Conservation (phyloP, 1,140 invertebrate species). For the Anastrepha obliqua region DNA sequence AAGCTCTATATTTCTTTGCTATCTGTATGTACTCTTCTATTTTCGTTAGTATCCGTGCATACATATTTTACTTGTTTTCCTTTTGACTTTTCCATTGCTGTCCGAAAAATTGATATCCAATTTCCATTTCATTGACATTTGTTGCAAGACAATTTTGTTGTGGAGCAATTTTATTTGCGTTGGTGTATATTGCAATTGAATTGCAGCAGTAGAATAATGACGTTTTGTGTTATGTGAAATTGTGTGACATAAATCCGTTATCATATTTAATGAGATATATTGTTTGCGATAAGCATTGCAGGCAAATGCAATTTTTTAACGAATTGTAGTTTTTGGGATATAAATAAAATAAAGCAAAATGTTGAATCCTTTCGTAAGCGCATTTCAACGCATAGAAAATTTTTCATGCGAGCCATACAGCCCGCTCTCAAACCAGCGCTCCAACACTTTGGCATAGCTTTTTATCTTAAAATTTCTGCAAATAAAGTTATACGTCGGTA, state of each 20-base stretch:
- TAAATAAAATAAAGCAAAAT: too few relatives aligned
- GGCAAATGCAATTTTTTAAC: conserved; percentile 30
- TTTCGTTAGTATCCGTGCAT: conserved; percentile 28
- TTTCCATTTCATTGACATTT: conserved; percentile 49
- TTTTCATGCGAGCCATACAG: too few relatives aligned
- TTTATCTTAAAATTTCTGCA: too few relatives aligned
- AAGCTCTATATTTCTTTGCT: background rate
- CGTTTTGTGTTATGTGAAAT: background rate
- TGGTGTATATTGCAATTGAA: conserved; percentile 34
- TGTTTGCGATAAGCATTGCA: background rate
- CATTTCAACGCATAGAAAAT: too few relatives aligned
- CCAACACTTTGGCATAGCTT: too few relatives aligned
- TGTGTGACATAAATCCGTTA: conserved; percentile 21
- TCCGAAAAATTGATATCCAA: conserved; percentile 47
- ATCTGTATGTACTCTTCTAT: background rate
- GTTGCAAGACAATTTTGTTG: conserved; percentile 25
- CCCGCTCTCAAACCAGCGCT: too few relatives aligned
- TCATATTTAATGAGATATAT: conserved; percentile 39
- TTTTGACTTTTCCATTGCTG: conserved; percentile 31
- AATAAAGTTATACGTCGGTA: too few relatives aligned
- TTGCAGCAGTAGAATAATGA: conserved; percentile 45
- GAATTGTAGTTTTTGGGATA: background rate
- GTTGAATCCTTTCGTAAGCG: too few relatives aligned
- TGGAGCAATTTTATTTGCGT: conserved; percentile 3
- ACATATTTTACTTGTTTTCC: background rate